Evolutionary conservation across 2,888 invertebrate genomes (phyloP), one percentile per base, ranked within the genome.

Genomic region (Pycnomerus fuliginosus): DNA sequence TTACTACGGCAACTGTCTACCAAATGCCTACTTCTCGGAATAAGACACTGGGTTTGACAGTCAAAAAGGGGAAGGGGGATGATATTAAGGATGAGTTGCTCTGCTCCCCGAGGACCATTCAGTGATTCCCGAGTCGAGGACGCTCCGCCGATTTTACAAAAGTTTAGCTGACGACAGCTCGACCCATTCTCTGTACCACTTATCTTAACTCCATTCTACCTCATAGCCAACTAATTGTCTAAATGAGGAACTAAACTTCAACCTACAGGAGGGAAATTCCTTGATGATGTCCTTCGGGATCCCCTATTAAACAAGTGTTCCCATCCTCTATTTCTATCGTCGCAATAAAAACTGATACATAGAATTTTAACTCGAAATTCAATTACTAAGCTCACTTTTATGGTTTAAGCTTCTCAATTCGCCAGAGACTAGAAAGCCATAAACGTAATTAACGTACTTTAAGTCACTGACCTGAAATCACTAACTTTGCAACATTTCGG

Each of bases 111-210:
- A 51, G 53, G 50, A 48, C 47, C 48, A 52, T 53, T 53, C 53
- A 53, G 40, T 49, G 53, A 53, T 51, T 51, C 53, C 50, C 35
- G 34, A 50, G 46, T 44, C 42, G 48, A 51, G 53, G 44, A 46
- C 39, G 52, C 52, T 48, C 39, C 33, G 37, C 38, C 48, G 51
- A 49, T 52, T 53, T 49, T 49, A 47, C 48, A 42, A 45, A 50
- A 52, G 36, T 55, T 50, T 46, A 52, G 51, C 53, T 53, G 55
- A 52, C 51, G 52, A 46, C 50, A 48, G 45, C 36, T 23, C 39
- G 25, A 33, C 44, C 33, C 33, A 29, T 33, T 39, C 39, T 39
- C 14, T 14, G 17, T n/a, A n/a, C 30, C 36, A 43, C 43, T 43
- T 43, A 43, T 43, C 33, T 22, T 32, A 43, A 43, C 30, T 32